Percentiles rank a stretch among this genome's conserved stretches.
Evolutionary conservation across 2,113 vertebrate genomes (phyloP).

Genomic region (Apus apus): DNA sequence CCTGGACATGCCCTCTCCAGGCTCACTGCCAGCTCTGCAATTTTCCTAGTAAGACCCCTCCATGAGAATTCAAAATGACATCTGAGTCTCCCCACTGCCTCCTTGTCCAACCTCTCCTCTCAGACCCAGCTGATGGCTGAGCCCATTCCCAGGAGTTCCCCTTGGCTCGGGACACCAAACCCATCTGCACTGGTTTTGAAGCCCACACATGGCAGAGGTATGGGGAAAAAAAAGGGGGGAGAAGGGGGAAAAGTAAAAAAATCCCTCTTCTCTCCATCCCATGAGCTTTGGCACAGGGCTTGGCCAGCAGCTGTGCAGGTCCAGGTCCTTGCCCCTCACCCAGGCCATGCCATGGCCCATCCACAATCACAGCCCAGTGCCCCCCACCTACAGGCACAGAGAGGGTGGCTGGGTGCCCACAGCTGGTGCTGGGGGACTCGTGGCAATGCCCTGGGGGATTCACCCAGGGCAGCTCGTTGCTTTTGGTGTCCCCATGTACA

Average conservation of each 20-base stretch:
- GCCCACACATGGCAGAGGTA: neutral
- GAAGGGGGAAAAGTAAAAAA: neutral
- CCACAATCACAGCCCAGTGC: no score
- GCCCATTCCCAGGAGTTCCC: accelerated
- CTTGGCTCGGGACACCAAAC: neutral
- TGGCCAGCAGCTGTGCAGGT: neutral
- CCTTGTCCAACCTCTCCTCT: neutral
- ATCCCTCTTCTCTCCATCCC: neutral
- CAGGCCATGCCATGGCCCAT: neutral
- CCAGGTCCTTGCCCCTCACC: neutral
- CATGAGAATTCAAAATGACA: neutral
- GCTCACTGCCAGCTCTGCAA: neutral
- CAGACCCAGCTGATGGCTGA: neutral
- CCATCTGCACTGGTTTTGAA: neutral
- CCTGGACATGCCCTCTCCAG: neutral
- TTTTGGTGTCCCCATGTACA: neutral
- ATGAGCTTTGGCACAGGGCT: accelerated
- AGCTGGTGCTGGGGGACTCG: accelerated
- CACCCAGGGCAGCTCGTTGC: neutral
- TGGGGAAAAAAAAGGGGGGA: neutral
- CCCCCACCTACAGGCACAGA: neutral
- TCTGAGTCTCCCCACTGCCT: neutral
- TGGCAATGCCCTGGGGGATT: neutral
- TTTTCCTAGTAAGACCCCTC: slow-evolving; percentile 11
- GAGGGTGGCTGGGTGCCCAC: accelerated